Conservation (phyloP, 2,797 vertebrate species). For the Morelia viridis region DNA sequence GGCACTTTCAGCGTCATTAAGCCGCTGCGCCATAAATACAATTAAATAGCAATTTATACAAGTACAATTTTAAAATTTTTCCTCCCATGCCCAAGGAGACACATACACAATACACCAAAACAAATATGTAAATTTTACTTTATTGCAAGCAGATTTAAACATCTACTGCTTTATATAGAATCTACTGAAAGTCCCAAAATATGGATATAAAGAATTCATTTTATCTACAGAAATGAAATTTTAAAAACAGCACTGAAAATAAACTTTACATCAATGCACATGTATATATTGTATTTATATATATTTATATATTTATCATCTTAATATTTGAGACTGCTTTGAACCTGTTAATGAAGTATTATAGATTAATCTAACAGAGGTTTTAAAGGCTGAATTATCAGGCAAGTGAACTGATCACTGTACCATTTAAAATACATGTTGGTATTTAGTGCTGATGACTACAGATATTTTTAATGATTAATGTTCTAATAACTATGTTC, state of each 20-base stretch:
- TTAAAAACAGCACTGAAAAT: conserved; percentile 68
- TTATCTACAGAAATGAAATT: conserved; percentile 68
- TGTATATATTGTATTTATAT: conserved; percentile 33
- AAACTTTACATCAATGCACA: conserved; percentile 64
- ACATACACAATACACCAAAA: conserved; percentile 42
- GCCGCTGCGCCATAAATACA: neutral
- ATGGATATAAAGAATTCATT: conserved; percentile 68
- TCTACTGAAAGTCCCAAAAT: conserved; percentile 79
- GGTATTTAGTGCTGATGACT: conserved; percentile 67
- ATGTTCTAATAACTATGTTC: conserved; percentile 62
- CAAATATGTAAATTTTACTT: conserved; percentile 70
- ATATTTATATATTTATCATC: neutral
- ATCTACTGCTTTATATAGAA: conserved; percentile 69
- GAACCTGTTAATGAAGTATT: conserved; percentile 66
- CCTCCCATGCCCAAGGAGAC: conserved; percentile 43
- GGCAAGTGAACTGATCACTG: conserved; percentile 65
- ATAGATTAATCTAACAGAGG: conserved; percentile 59
- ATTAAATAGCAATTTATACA: neutral
- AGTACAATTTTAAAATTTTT: conserved; percentile 44
- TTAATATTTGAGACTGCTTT: conserved; percentile 63
- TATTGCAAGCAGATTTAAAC: conserved; percentile 83
- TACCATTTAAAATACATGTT: conserved; percentile 66
- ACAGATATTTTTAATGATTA: conserved; percentile 60
- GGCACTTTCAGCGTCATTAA: too few species aligned
- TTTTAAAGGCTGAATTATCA: conserved; percentile 69